Evolutionary conservation across 2,113 vertebrate species (phyloP), one percentile per base, ranked within the genome.

Genomic region (Pseudorectes ferrugineus): DNA sequence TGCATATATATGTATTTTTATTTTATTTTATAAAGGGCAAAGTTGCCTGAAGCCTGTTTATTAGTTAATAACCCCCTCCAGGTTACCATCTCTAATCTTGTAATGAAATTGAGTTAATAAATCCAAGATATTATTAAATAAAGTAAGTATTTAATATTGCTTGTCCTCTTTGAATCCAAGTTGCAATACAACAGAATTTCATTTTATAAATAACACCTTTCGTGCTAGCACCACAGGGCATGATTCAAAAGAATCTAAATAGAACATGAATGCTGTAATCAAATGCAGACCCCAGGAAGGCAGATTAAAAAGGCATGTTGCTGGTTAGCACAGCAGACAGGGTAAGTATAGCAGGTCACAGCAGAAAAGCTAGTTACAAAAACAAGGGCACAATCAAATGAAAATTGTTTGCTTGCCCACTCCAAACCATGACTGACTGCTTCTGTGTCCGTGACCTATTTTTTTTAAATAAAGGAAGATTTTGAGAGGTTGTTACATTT

Each of bases 141-240:
- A 97, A 98, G 97, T 98, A 97, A 97, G 97, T 98, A 98, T 98
- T 97, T 98, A 98, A 98, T 98, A 98, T 98, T 98, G 98, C 98
- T 98, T 98, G 96, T 98, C 97, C 97, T 98, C 95, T 97, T 98
- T 98, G 97, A 97, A 98, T 97, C 97, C 97, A 97, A 98, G 96
- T 97, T 97, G 98, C 97, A 98, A 98, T 98, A 98, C 98, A 98
- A 98, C 97, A 98, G 97, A 98, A 98, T 98, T 98, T 98, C 97
- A 98, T 98, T 98, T 98, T 98, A 98, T 98, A 98, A 98, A 98
- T 98, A 98, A 98, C 98, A 98, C 98, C 98, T 98, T 98, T 98
- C 97, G 96, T 98, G 97, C 96, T 97, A 97, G 97, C 97, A 98
- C 98, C 97, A 98, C 98, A 97, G 98, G 98, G 97, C 97, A 98